phyloP scores from a whole-genome alignment of 2,888 invertebrate genomes.

The Agriopis marginaria region DNA sequence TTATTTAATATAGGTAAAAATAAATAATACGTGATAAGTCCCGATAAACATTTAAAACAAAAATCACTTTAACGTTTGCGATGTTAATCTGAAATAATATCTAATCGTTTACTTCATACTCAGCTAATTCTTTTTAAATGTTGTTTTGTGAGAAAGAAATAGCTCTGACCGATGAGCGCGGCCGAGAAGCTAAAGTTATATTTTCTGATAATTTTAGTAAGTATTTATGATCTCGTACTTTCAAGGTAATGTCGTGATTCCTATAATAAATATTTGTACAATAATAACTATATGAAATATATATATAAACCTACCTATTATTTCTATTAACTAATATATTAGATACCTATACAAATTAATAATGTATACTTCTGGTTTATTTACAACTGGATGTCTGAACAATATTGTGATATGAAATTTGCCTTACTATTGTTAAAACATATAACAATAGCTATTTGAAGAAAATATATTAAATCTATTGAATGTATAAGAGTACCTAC shows the following conservation, averaged over 20 bases:
- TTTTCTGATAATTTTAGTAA: neutral
- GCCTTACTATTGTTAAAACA: slow-evolving; percentile 58
- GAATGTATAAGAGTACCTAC: slow-evolving; percentile 27
- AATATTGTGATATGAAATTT: slow-evolving; percentile 77
- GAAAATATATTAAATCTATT: slow-evolving; percentile 12
- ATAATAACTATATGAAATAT: no score
- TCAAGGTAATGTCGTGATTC: no score
- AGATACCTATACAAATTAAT: neutral
- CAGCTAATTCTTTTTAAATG: no score
- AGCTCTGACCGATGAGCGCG: neutral
- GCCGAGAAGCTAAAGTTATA: neutral
- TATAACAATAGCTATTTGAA: slow-evolving; percentile 37
- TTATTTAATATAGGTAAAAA: no score
- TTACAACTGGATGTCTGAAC: slow-evolving; percentile 35
- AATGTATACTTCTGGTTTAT: neutral
- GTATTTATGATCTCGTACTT: neutral
- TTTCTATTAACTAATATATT: neutral
- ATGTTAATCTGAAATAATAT: no score
- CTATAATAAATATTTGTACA: neutral
- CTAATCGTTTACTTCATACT: no score
- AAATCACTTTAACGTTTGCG: no score
- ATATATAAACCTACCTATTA: no score
- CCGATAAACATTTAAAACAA: no score
- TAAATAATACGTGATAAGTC: no score
- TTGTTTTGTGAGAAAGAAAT: no score